Evolutionary conservation across 2,113 vertebrate genomes (phyloP).

Genomic region (Heliornis fulica): DNA sequence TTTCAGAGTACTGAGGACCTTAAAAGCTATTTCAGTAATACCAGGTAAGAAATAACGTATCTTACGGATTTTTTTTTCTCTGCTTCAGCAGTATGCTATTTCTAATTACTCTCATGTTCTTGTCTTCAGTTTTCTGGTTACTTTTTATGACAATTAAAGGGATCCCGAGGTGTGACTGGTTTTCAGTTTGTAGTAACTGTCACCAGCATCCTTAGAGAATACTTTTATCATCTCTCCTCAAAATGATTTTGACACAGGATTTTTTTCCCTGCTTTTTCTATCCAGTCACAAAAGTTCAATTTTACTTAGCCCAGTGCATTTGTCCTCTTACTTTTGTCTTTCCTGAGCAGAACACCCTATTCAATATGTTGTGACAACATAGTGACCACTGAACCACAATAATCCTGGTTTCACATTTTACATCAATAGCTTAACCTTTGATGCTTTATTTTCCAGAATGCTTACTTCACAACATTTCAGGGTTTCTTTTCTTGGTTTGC

Average conservation of each 20-base stretch:
- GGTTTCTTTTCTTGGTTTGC: not conserved
- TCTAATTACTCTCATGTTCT: not conserved
- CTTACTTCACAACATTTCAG: not conserved
- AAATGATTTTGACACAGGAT: not conserved
- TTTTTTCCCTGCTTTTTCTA: not conserved
- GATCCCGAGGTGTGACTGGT: not conserved
- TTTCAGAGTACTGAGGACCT: slow-evolving; percentile 89
- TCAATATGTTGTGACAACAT: not conserved
- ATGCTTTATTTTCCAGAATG: not conserved
- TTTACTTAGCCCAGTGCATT: not conserved
- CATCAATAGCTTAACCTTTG: not conserved
- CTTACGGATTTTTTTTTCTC: not conserved
- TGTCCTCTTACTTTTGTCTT: not conserved
- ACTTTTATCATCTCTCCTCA: not conserved
- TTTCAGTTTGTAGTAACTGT: not conserved
- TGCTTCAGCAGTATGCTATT: not conserved
- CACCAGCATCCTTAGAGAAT: not conserved
- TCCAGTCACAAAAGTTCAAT: not conserved
- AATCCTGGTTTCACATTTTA: not conserved
- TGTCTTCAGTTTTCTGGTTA: not conserved
- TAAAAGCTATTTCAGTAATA: slow-evolving; percentile 95
- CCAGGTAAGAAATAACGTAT: slow-evolving; percentile 80
- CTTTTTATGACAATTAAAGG: not conserved
- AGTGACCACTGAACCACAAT: not conserved
- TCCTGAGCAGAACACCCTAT: not conserved